Conservation (phyloP, 2,113 vertebrate genomes). For the Maccullochella peelii region DNA sequence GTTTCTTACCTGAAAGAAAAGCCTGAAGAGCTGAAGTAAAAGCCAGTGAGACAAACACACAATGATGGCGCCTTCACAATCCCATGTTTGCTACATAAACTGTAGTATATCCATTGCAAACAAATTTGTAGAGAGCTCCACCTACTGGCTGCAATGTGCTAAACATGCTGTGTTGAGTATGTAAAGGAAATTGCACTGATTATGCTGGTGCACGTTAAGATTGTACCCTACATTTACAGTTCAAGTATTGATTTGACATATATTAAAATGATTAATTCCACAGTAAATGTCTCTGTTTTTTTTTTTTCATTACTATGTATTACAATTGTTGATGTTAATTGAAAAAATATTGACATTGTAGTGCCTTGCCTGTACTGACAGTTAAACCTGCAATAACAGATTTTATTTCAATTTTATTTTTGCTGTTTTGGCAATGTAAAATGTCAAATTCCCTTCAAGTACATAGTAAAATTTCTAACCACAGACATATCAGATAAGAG, state of each 20-base stretch:
- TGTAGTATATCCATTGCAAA: not conserved
- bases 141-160: constrained; percentile 29
- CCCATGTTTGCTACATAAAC: not conserved
- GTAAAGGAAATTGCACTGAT: not conserved
- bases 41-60: not conserved
- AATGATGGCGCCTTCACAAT: not conserved
- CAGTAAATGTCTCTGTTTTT: not conserved
- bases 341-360: no score
- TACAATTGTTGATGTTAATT: no score
- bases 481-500: not conserved
- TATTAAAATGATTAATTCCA: not conserved
- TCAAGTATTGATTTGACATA: not conserved
- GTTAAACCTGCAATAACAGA: no score
- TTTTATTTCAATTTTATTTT: constrained; percentile 11
- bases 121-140: constrained; percentile 23
- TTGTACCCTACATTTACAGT: not conserved
- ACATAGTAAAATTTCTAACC: not conserved
- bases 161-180: not conserved
- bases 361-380: no score
- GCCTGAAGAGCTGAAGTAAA: not conserved
- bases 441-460: constrained; percentile 31
- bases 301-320: not conserved
- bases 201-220: not conserved
- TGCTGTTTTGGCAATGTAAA: not conserved
- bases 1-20: not conserved